These are phyloP conservation scores for Athrips mouffetella DNA, from an alignment of 2,888 invertebrate genomes.

Conservation along the genomic window DNA sequence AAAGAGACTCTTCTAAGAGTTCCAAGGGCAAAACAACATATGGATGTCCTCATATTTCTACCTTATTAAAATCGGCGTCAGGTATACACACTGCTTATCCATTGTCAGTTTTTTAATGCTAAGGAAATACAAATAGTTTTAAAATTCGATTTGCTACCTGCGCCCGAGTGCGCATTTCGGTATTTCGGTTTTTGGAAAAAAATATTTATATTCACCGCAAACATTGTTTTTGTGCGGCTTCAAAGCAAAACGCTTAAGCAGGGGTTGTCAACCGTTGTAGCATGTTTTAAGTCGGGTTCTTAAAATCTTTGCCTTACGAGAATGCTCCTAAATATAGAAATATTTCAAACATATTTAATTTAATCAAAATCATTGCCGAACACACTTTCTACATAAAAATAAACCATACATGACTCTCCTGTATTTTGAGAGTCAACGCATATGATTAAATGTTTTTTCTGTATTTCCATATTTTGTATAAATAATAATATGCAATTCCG, in stretches of 20 bases:
- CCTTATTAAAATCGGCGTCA: slow-evolving; percentile 73
- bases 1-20: slow-evolving; percentile 27
- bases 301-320: too few relatives aligned
- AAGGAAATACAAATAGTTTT: slow-evolving; percentile 74
- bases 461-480: neutral
- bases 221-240: slow-evolving; percentile 70
- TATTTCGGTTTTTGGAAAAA: slow-evolving; percentile 65
- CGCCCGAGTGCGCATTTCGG: slow-evolving; percentile 68
- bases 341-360: too few relatives aligned
- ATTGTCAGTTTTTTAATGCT: slow-evolving; percentile 57
- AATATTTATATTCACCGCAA: slow-evolving; percentile 68
- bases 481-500: neutral
- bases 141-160: slow-evolving; percentile 71
- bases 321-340: too few relatives aligned
- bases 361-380: too few relatives aligned
- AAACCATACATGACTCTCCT: too few relatives aligned
- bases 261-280: slow-evolving; percentile 23
- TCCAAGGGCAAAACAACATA: slow-evolving; percentile 59
- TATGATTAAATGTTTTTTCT: too few relatives aligned
- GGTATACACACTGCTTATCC: slow-evolving; percentile 65
- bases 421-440: too few relatives aligned
- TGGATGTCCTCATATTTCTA: slow-evolving; percentile 70
- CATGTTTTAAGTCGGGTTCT: neutral
- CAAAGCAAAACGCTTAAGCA: slow-evolving; percentile 42
- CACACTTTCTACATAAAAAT: too few relatives aligned